Base-by-base conservation (phyloP, 2,113 vertebrate species). In the Sebastes fasciatus region DNA sequence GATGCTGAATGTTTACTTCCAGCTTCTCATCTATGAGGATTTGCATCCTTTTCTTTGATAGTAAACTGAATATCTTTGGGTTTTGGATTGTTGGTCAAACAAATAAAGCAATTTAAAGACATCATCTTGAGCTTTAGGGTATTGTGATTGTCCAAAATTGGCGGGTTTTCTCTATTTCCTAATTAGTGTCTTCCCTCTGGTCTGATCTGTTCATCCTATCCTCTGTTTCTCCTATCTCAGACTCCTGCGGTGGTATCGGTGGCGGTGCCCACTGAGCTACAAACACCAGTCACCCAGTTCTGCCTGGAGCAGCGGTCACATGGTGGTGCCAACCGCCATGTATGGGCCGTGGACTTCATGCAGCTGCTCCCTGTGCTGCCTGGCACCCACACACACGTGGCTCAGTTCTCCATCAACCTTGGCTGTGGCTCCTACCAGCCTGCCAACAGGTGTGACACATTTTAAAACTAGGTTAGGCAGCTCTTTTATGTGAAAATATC, bases 401-500 rank as follows among this genome's bases (percentile, higher is more conserved):
- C 96, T 81, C 98, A 99, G 82, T 99, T 99, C 94, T 99, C 98
- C 82, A 97, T 99, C 93, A 99, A 99, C 91, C 93, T 99, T 60
- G 98, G 98, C 68, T 99, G 98, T 90, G 98, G 98, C 87, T 98
- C 97, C 19, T 97, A 98, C 67, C 98, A 99, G 75, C 97, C 97
- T 60, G 97, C 97, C 71, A 99, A 99, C 96, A 99, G 98, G 98
- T 99, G 96, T 48, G 63, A 82, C 74, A 68, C 75, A 77, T 62
- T 84, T 79, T 63, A 8, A 66, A 86, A 74, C 72, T 73, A 19
- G 58, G 78, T 67, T 77, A 51, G 58, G 52, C n/a, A 5, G 19
- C 13, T 40, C 2, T 61, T 82, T 73, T 58, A 46, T 80, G 14
- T 26, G n/a, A 45, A 70, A 49, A 76, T 40, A 72, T 43, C 2